phyloP scores from a whole-genome alignment of 53 echinoderm and acorn worm genomes.

The Pentamera pediparva region DNA sequence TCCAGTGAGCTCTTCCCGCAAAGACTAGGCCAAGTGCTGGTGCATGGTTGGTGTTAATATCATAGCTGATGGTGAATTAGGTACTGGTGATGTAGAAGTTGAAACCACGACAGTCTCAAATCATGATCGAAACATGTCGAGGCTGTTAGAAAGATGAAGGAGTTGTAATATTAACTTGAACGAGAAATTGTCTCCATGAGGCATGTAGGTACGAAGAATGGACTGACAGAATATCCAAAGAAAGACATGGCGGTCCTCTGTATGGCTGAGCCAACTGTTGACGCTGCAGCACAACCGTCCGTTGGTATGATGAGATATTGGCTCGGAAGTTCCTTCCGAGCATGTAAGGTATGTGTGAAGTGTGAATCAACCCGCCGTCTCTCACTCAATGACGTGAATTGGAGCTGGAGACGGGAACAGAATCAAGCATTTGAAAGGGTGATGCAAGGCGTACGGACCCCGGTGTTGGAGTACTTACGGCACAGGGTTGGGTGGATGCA shows the following conservation, averaged over 20 bases:
- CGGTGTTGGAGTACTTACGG: slow-evolving; percentile 42
- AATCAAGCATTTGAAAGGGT: slow-evolving; percentile 25
- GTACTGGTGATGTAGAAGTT: slow-evolving; percentile 40
- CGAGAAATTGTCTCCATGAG: slow-evolving; percentile 40
- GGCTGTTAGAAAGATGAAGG: slow-evolving; percentile 18
- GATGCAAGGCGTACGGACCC: slow-evolving; percentile 27
- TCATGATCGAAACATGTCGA: slow-evolving; percentile 27
- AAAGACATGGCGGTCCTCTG: slow-evolving; percentile 43
- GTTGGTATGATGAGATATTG: slow-evolving; percentile 35
- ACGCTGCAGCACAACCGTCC: slow-evolving; percentile 10
- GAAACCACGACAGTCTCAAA: not conserved
- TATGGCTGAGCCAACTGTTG: slow-evolving; percentile 21
- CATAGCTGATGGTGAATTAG: slow-evolving; percentile 44
- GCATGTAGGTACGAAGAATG: slow-evolving; percentile 24
- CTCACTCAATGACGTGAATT: slow-evolving; percentile 24
- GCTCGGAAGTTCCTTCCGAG: slow-evolving; percentile 26
- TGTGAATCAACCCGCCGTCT: slow-evolving; percentile 17
- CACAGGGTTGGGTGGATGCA: slow-evolving; percentile 67
- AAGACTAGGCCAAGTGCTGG: slow-evolving; percentile 30
- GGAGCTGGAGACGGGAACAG: slow-evolving; percentile 20
- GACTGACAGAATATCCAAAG: slow-evolving; percentile 38
- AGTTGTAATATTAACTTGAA: slow-evolving; percentile 20
- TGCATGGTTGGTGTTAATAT: slow-evolving; percentile 23
- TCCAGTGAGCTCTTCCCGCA: slow-evolving; percentile 32
- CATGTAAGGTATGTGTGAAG: slow-evolving; percentile 11